These are phyloP conservation scores for Nephila pilipes DNA, from an alignment of 1,140 invertebrate genomes.

Conservation along the genomic window DNA sequence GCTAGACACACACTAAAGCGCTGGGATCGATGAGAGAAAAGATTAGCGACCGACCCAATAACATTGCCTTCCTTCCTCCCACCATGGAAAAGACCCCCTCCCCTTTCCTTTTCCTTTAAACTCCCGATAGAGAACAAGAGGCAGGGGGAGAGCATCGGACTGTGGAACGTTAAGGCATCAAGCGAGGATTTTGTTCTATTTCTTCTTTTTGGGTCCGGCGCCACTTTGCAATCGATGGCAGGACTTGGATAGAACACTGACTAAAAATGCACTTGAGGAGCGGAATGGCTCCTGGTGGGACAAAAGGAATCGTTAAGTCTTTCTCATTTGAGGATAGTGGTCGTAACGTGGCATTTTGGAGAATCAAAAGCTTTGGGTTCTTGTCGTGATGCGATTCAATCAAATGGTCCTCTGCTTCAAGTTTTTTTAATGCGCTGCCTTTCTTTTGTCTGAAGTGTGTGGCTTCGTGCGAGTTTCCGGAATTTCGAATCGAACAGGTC, in stretches of 20 bases:
- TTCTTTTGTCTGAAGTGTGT: neutral
- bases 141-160: neutral
- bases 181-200: slow-evolving; percentile 31
- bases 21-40: neutral
- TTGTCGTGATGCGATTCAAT: neutral
- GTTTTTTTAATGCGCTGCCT: neutral
- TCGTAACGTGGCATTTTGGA: slow-evolving; percentile 3
- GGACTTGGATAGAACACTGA: neutral
- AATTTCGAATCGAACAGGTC: neutral
- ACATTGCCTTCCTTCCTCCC: neutral
- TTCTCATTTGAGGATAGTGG: slow-evolving; percentile 30
- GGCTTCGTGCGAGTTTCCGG: neutral
- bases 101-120: neutral
- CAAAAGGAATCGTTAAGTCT: slow-evolving; percentile 13
- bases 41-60: slow-evolving; percentile 21
- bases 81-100: neutral
- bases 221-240: slow-evolving; percentile 29
- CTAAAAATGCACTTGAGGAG: slow-evolving; percentile 3
- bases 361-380: slow-evolving; percentile 23
- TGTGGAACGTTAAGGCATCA: slow-evolving; percentile 17
- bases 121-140: neutral
- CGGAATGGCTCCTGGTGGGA: slow-evolving; percentile 4
- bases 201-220: slow-evolving; percentile 21
- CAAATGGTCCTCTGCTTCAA: neutral
- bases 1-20: neutral